phyloP scores from a whole-genome alignment of 1,140 invertebrate genomes.

The Caenorhabditis inopinata region DNA sequence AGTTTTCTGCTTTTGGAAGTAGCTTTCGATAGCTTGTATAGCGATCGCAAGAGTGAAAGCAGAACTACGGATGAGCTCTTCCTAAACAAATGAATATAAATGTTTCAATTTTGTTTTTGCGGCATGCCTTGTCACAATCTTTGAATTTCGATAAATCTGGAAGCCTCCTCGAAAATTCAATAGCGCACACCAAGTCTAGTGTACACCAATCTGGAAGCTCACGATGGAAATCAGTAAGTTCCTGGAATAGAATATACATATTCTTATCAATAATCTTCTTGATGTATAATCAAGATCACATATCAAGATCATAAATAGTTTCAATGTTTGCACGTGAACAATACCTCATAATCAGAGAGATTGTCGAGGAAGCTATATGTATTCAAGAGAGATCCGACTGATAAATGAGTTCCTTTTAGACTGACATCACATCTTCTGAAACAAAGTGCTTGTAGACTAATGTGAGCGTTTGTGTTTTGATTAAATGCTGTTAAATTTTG shows the following conservation, averaged over 20 bases:
- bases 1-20: not conserved
- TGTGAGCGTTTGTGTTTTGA: no score
- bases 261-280: not conserved
- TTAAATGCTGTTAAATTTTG: no score
- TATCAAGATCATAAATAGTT: not conserved
- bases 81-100: not conserved
- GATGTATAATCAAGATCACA: not conserved
- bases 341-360: not conserved
- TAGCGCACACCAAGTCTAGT: not conserved
- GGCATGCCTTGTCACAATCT: not conserved
- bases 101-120: no score
- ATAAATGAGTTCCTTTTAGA: not conserved
- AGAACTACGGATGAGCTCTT: not conserved
- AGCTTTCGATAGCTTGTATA: conserved; percentile 10
- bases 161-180: not conserved
- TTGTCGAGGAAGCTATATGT: not conserved
- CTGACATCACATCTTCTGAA: not conserved
- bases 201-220: not conserved
- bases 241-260: not conserved
- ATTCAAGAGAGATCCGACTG: not conserved
- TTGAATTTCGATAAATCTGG: not conserved
- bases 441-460: not conserved
- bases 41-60: not conserved
- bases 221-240: not conserved
- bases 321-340: not conserved